Evolutionary conservation across 2,797 vertebrate species (phyloP).

Genomic region (Mormyrops boulengeri): DNA sequence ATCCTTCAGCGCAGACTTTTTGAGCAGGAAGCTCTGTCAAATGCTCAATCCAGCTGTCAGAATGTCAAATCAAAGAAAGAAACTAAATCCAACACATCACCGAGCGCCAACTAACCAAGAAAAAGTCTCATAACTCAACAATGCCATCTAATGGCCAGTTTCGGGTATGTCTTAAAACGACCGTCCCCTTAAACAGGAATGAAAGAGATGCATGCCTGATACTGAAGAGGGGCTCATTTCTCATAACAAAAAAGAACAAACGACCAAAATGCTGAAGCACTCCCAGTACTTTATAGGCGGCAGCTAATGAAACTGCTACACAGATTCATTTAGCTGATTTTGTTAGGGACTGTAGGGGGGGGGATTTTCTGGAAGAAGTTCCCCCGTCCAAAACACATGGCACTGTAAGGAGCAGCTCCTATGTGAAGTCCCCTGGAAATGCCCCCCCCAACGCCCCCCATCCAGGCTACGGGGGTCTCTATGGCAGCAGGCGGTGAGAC

Average conservation of each 20-base stretch:
- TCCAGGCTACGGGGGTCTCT: not conserved
- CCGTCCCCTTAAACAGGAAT: not conserved
- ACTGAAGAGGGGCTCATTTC: not conserved
- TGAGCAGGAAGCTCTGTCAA: not conserved
- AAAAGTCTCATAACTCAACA: constrained; percentile 29
- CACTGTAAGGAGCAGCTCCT: not conserved
- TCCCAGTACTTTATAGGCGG: not conserved
- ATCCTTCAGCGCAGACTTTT: not conserved
- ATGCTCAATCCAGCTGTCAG: not conserved
- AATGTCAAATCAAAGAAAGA: not conserved
- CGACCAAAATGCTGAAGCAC: not conserved
- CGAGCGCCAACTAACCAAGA: not conserved
- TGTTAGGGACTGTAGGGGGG: constrained; percentile 29
- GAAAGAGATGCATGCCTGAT: not conserved
- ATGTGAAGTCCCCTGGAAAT: not conserved
- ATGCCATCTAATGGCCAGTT: constrained; percentile 54
- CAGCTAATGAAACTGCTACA: not conserved
- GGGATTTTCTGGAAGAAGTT: not conserved
- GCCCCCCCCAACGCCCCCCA: not conserved
- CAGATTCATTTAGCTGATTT: constrained; percentile 12
- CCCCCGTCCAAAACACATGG: constrained; percentile 21
- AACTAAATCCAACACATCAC: not conserved
- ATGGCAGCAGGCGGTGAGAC: not conserved
- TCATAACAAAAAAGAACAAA: not conserved
- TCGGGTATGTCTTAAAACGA: not conserved